Base-by-base conservation (phyloP, 2,888 invertebrate species). In the Trichogramma evanescens region DNA sequence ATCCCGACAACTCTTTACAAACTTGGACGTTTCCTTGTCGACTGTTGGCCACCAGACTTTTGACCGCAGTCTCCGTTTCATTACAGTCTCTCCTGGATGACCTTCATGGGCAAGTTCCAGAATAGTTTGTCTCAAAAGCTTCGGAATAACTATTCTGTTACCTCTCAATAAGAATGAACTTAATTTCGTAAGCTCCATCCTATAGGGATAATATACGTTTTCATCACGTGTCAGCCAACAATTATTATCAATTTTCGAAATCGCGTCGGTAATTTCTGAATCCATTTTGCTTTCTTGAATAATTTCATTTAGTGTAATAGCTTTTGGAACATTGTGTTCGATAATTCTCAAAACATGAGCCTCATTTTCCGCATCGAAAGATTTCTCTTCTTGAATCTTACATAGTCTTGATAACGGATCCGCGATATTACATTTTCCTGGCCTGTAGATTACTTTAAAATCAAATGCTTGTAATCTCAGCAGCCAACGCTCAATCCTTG, bases 401-500 rank as follows among this genome's bases (percentile, higher is more conserved):
- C 13, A 13, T 13, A 13, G 4, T 13, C 41, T 42, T 52, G 71
- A 72, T 5, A 72, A 62, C n/a, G 72, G 66, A 56, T 72, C 72
- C 2, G 70, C 70, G 43, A 73, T 73, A 55, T 73, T 71, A 41
- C 52, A 46, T 10, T 48, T 58, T 3, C 65, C 65, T 51, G 62
- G 65, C 39, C 50, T 44, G 52, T 73, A 74, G 3, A 66, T 40
- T 0, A 74, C 66, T 48, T 67, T 68, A 63, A 63, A 73, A 1
- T 64, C 63, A 13, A 68, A 75, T 0, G 69, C 10, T 58, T 72
- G 72, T 7, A 72, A 57, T 1, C 72, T 53, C 13, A 74, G 48
- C 5, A 74, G 65, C 74, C 74, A 75, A 1, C 68, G 7, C 62
- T 68, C 60, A 26, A 63, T 52, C 63, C 69, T 38, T 59, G 63